Conservation (phyloP, 1,140 invertebrate species). For the Phortica variegata region DNA sequence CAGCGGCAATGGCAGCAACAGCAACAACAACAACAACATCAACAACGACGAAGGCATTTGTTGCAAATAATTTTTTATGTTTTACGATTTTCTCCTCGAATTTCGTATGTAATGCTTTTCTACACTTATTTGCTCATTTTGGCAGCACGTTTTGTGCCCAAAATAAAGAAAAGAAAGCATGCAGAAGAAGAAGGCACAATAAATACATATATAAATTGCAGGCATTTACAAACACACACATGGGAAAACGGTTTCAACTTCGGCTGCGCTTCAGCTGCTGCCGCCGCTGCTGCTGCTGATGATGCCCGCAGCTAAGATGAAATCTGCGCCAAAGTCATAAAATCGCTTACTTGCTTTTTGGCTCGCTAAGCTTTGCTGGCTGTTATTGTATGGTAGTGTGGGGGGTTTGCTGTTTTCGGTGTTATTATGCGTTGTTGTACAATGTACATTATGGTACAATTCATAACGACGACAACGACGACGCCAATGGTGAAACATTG, state of each 20-base stretch:
- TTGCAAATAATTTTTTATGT: conserved; percentile 53
- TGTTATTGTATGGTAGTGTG: conserved; percentile 33
- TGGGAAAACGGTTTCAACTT: too few relatives aligned
- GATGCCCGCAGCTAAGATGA: conserved; percentile 12
- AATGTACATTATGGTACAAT: too few relatives aligned
- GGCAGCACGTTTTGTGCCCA: conserved; percentile 30
- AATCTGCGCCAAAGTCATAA: conserved; percentile 33
- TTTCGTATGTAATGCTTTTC: too few relatives aligned
- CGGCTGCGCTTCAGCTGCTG: too few relatives aligned
- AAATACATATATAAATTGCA: too few relatives aligned
- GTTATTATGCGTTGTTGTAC: conserved; percentile 47
- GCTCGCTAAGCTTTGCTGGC: conserved; percentile 13
- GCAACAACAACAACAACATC: background rate
- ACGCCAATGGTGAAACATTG: conserved; percentile 11
- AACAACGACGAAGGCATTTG: conserved; percentile 44
- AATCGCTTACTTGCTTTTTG: conserved; percentile 34
- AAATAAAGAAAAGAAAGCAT: too few relatives aligned
- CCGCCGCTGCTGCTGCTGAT: too few relatives aligned
- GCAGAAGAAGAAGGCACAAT: too few relatives aligned
- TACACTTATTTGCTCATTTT: conserved; percentile 46
- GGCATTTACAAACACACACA: too few relatives aligned
- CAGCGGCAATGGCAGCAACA: background rate
- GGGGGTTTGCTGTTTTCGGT: conserved; percentile 15
- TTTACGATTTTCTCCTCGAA: background rate
- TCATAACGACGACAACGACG: conserved; percentile 28